Evolutionary conservation across 1,140 invertebrate species (phyloP), one percentile per base, ranked within the genome.

Genomic region (fruit fly (Drosophila melanogaster)): DNA sequence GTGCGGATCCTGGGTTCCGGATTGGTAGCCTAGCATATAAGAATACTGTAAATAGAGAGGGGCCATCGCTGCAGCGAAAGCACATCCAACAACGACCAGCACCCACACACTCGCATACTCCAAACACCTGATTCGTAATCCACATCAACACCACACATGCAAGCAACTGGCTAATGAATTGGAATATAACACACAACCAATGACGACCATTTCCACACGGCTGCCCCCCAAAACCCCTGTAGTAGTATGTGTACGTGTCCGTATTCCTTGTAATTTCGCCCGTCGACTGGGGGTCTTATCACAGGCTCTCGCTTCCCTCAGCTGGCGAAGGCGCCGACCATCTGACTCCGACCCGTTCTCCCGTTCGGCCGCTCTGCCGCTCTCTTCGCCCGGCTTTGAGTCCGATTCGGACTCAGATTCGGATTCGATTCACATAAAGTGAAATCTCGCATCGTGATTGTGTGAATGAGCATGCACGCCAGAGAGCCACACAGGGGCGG

Each of bases 401-500:
- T 46, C 17, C 22, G 12, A 47, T 47, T 14, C 22, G 26, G 26
- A 30, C 26, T 30, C 26, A 7, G 26, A 46, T 22, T 14, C 19
- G 19, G 19, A 44, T 22, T 26, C 6, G n/a, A 44, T 44, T 15
- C 15, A 11, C 33, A 22, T 15, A 50, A 50, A 50, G 19, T 26
- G 59, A 38, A n/a, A 26, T 41, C 24, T 66, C 51, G 4, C 26
- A 30, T 30, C 46, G 35, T 41, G 51, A 14, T 26, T 70, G 47
- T 67, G 70, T 54, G 49, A 44, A 56, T 60, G 40, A 77, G 71
- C 14, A 49, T 85, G 64, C 64, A 79, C 58, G 57, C 43, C 46
- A 43, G 81, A 85, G 78, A 86, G 57, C 74, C 19, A 30, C 11
- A 8, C 67, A 58, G 67, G 55, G 30, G 19, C 60, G 53, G 24